These are phyloP conservation scores for human (Homo sapiens) DNA, from an alignment of 2,113 vertebrate species.

Conservation along the genomic window GRCh38 chr6:834501-835000, in stretches of 20 bases:
- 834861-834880: not conserved
- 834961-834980: conserved; percentile 56
- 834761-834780: conserved; percentile 34
- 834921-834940: not conserved
- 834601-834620: not conserved
- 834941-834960: not conserved
- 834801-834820: not conserved
- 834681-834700: not conserved
- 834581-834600: not conserved
- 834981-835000: conserved; percentile 32
- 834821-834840: not conserved
- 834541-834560: not conserved
- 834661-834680: not conserved
- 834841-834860: conserved; percentile 19
- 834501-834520: not conserved
- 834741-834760: not conserved
- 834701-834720: conserved; percentile 23
- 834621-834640: not conserved
- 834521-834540: not conserved
- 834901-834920: not conserved
- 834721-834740: not conserved
- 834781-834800: conserved; percentile 15
- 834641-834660: not conserved
- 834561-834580: not conserved
- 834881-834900: not conserved